These are phyloP conservation scores for Euwallacea similis DNA, from an alignment of 1,140 invertebrate genomes.

Conservation along the genomic window DNA sequence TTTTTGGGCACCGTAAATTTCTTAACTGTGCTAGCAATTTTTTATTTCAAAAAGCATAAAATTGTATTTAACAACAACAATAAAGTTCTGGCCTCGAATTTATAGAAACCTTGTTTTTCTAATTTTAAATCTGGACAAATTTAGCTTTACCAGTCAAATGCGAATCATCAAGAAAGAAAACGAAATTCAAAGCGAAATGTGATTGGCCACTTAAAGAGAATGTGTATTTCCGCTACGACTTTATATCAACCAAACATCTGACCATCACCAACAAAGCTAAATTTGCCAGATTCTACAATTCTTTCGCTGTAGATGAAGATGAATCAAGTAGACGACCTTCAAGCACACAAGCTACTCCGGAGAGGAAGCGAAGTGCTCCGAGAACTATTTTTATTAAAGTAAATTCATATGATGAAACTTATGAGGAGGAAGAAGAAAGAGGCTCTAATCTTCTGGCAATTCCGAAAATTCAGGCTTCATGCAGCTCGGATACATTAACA, in stretches of 20 bases:
- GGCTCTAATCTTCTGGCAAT: conserved; percentile 64
- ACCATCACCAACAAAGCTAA: conserved; percentile 26
- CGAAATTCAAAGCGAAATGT: conserved; percentile 21
- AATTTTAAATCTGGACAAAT: conserved; percentile 22
- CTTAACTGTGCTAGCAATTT: too few species aligned
- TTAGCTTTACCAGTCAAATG: conserved; percentile 32
- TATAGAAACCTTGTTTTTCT: background rate
- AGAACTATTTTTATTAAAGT: conserved; percentile 48
- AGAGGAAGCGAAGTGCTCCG: conserved; percentile 19
- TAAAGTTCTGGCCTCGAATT: too few species aligned
- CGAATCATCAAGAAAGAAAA: conserved; percentile 27
- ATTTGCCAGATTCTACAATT: conserved; percentile 26
- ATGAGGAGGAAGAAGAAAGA: conserved; percentile 46
- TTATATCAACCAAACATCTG: conserved; percentile 29
- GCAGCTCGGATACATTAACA: conserved; percentile 74
- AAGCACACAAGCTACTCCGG: conserved; percentile 18
- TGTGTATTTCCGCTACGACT: conserved; percentile 17
- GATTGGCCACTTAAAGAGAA: conserved; percentile 15
- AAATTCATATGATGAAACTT: conserved; percentile 37
- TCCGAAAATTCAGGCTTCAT: conserved; percentile 70
- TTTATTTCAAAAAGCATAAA: too few species aligned
- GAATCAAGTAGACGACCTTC: conserved; percentile 46
- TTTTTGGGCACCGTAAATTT: too few species aligned
- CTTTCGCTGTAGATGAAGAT: conserved; percentile 57
- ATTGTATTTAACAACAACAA: too few species aligned